A percentile compares a stretch with the other conserved stretches of the same genome.
These are phyloP conservation scores for Cephus nigrinus DNA, from an alignment of 2,888 invertebrate genomes.

Conservation along the genomic window DNA sequence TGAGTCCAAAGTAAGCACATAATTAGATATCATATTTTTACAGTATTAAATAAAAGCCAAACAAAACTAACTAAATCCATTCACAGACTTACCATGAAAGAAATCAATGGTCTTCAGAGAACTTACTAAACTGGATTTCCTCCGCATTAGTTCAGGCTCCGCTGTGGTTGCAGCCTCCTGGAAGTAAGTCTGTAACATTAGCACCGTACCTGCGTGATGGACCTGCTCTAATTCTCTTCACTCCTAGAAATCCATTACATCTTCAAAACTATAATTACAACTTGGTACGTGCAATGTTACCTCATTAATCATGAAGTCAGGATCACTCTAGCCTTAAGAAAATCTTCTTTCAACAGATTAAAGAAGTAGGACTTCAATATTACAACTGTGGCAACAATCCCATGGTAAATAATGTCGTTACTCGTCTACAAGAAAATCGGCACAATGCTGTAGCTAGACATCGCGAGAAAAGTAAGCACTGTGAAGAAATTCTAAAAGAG, in stretches of 20 bases:
- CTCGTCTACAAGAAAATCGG: conserved; percentile 63
- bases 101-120: conserved; percentile 66
- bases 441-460: conserved; percentile 36
- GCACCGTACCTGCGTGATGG: conserved; percentile 76
- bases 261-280: conserved; percentile 75
- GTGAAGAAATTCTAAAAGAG: conserved; percentile 40
- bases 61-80: conserved; percentile 7
- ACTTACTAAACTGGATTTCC: conserved; percentile 73
- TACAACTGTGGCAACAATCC: conserved; percentile 74
- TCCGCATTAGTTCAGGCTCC: conserved; percentile 73
- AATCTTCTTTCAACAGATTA: conserved; percentile 69
- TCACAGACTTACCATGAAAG: conserved; percentile 70
- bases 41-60: neutral
- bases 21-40: neutral
- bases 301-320: neutral
- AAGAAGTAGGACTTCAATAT: conserved; percentile 80
- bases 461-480: conserved; percentile 37
- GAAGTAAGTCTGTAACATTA: conserved; percentile 77
- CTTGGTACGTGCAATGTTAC: conserved; percentile 69
- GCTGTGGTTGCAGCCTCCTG: conserved; percentile 77
- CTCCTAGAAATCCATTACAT: conserved; percentile 80
- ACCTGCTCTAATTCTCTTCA: conserved; percentile 82
- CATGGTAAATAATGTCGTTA: conserved; percentile 66
- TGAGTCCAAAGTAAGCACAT: conserved; percentile 73
- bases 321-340: neutral